A percentile compares a stretch with the other conserved stretches of the same genome.
Evolutionary conservation across 2,797 vertebrate genomes (phyloP).

Genomic region (Rhynchotus rufescens): DNA sequence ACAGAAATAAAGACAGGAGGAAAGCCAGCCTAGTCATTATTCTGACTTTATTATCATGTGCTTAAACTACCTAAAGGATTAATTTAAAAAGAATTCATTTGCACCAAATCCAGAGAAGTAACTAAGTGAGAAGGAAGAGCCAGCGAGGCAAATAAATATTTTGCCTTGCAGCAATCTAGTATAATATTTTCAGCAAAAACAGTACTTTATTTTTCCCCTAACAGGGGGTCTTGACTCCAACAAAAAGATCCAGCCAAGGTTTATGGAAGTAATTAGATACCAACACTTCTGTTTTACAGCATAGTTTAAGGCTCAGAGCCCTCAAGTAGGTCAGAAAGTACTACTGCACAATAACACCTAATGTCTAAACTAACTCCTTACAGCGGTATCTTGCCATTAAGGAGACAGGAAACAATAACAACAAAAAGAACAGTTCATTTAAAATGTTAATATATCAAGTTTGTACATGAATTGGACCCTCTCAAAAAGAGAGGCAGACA

Average conservation of each 20-base stretch:
- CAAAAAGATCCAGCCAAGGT: slow-evolving; percentile 70
- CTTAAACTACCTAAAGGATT: slow-evolving; percentile 65
- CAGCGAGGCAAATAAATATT: slow-evolving; percentile 74
- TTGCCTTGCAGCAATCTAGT: slow-evolving; percentile 64
- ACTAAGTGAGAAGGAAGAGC: slow-evolving; percentile 40
- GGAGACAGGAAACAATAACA: neutral
- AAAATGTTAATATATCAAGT: neutral
- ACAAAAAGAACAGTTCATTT: neutral
- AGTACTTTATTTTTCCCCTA: slow-evolving; percentile 75
- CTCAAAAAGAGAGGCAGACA: neutral
- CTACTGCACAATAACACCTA: neutral
- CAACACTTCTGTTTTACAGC: slow-evolving; percentile 71
- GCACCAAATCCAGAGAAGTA: slow-evolving; percentile 55
- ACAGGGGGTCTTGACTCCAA: slow-evolving; percentile 78
- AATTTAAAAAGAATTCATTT: slow-evolving; percentile 54
- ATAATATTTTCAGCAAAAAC: slow-evolving; percentile 75
- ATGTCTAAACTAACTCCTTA: neutral
- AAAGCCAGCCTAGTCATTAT: slow-evolving; percentile 47
- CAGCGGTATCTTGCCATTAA: neutral
- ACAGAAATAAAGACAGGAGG: slow-evolving; percentile 59
- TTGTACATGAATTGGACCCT: neutral
- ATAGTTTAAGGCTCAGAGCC: slow-evolving; percentile 60
- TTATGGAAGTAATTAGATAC: slow-evolving; percentile 81
- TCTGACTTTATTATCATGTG: slow-evolving; percentile 55
- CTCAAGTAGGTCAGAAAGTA: slow-evolving; percentile 53